Evolutionary conservation across 2,113 vertebrate genomes (phyloP), one percentile per base, ranked within the genome.

Genomic region (Oncorhynchus masou): DNA sequence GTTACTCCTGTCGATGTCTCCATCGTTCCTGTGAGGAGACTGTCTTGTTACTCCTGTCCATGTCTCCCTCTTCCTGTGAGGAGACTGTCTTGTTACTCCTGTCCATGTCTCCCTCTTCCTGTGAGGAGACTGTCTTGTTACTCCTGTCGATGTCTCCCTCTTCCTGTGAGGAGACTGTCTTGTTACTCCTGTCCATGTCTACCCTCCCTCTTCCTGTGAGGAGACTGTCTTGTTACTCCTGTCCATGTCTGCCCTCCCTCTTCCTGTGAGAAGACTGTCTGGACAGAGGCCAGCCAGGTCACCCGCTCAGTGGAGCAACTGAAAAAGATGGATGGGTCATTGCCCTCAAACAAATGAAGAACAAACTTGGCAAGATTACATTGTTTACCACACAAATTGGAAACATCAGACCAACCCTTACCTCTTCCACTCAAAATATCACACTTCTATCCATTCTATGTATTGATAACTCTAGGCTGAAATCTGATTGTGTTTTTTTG

Each of bases 341-440:
- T 20, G 16, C 75, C 31, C 22, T 67, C 62, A 27, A 15, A 8
- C 34, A 65, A 73, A 51, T 2, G 31, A 27, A 73, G 45, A 73
- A 65, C 8, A 20, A 59, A 64, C 62, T 25, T 34, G 76, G 79
- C 45, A 24, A 49, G 5, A 62, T 75, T 59, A 68, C 75, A 75
- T 16, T 59, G 48, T 1, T 11, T 11, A 11, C 39, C 39, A 45
- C 62, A 81, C 59, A 62, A 13, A 67, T 73, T 60, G 73, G 9
- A 27, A n/a, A 27, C 24, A 60, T 66, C 22, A 13, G 9, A 22
- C 25, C 13, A 16, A 66, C 64, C 64, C 64, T 66, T 67, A 73
- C 8, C 34, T 73, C 57, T 78, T 60, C 16, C 19, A n/a, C 59
- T n/a, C 2, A 9, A 39, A 57, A 19, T 16, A 57, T 57, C 1